Evolutionary conservation across 2,797 vertebrate genomes (phyloP).

Genomic region (Sebastes hubbsi): DNA sequence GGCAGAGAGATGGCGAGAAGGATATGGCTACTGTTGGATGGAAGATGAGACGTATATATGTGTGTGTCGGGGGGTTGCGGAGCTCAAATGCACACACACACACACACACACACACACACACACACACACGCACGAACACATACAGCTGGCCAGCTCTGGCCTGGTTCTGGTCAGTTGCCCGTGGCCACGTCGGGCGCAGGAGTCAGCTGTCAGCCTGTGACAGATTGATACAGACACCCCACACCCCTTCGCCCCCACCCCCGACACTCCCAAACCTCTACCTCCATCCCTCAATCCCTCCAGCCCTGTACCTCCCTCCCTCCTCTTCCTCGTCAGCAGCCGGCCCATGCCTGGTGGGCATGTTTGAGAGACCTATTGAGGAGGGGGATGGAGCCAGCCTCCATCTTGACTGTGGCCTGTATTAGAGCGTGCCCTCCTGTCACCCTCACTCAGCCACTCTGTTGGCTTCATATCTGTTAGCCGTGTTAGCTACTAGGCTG

Average conservation of each 20-base stretch:
- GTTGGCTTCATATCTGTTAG: constrained; percentile 62
- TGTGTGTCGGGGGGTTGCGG: neutral
- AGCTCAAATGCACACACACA: constrained; percentile 65
- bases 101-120: constrained; percentile 57
- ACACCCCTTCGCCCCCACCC: constrained; percentile 22
- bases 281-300: constrained; percentile 58
- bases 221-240: constrained; percentile 93
- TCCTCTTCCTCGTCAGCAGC: constrained; percentile 66
- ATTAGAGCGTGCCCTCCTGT: constrained; percentile 62
- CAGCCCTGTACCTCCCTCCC: constrained; percentile 31
- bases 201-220: constrained; percentile 91
- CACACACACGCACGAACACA: constrained; percentile 56
- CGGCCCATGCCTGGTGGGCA: constrained; percentile 88
- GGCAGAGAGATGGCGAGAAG: constrained; percentile 60
- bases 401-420: constrained; percentile 79
- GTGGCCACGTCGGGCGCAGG: constrained; percentile 83
- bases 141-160: constrained; percentile 76
- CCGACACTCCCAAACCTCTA: constrained; percentile 57
- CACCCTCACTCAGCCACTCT: constrained; percentile 57
- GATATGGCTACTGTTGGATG: constrained; percentile 60
- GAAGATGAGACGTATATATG: constrained; percentile 50
- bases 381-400: constrained; percentile 33
- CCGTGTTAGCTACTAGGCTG: constrained; percentile 44
- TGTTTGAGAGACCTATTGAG: constrained; percentile 77
- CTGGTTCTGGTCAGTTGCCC: constrained; percentile 89